These are phyloP conservation scores for Hippasteria phrygiana DNA, from an alignment of 53 echinoderm and acorn worm species.

Conservation along the genomic window DNA sequence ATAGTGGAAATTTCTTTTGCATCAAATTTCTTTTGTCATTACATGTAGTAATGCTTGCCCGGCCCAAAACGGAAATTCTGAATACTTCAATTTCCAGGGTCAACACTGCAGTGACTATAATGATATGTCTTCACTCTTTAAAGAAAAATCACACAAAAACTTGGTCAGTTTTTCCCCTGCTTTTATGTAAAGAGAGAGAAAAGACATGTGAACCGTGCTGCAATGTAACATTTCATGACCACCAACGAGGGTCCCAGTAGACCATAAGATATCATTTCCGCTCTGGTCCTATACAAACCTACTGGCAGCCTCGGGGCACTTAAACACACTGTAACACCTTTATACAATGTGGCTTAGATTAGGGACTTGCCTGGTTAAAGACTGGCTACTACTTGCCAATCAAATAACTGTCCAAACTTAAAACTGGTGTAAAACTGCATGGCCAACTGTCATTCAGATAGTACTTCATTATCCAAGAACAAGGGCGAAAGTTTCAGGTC, in stretches of 20 bases:
- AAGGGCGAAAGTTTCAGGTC: no score
- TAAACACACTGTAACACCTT: constrained; percentile 17
- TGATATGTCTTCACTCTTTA: no score
- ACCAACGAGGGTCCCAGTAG: constrained; percentile 1
- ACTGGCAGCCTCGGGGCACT: neutral
- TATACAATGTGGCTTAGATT: neutral
- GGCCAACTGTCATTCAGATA: no score
- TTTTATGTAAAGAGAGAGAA: no score
- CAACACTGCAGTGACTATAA: no score
- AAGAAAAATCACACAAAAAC: no score
- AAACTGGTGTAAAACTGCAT: neutral
- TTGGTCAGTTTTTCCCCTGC: neutral
- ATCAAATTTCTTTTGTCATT: no score
- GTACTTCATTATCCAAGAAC: no score
- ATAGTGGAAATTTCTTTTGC: no score
- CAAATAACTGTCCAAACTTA: neutral
- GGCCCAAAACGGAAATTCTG: no score
- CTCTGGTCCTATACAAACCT: neutral
- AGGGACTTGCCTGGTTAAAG: neutral
- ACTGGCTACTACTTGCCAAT: neutral
- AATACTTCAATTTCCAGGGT: no score
- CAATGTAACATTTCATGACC: neutral
- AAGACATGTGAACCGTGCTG: neutral
- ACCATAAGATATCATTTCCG: constrained; percentile 14
- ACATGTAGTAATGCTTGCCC: no score